phyloP scores from a whole-genome alignment of 2,797 vertebrate genomes.

The Paramormyrops hopkinsi region DNA sequence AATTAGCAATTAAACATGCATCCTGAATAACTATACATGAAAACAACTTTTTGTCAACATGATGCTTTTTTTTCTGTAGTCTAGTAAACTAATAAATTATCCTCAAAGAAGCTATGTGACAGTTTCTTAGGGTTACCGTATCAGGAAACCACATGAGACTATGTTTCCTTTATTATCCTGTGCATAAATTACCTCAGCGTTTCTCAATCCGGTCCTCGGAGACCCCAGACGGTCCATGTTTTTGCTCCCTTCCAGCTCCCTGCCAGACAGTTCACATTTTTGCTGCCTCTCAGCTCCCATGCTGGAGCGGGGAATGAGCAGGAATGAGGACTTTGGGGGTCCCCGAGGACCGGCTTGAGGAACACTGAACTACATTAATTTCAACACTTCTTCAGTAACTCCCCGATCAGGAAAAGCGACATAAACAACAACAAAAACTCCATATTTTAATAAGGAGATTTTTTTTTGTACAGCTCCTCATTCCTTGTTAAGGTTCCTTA shows the following conservation, averaged over 20 bases:
- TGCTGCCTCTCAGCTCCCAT: background rate
- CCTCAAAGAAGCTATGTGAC: background rate
- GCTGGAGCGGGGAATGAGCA: background rate
- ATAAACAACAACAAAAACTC: background rate
- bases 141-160: background rate
- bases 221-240: background rate
- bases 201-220: background rate
- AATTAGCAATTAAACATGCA: conserved; percentile 5
- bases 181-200: background rate
- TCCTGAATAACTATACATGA: background rate
- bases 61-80: background rate
- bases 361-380: background rate
- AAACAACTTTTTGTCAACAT: conserved; percentile 5
- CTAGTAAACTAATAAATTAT: conserved; percentile 5
- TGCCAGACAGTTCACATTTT: background rate
- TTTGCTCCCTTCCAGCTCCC: background rate
- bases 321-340: background rate
- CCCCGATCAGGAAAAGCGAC: background rate
- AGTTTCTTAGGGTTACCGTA: background rate
- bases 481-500: background rate
- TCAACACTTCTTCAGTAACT: background rate
- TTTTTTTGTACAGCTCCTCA: background rate
- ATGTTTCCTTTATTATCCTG: background rate
- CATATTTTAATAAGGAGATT: background rate
- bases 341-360: background rate